Conservation (phyloP, 2,797 vertebrate species). For the Oreonectes daqikongensis region DNA sequence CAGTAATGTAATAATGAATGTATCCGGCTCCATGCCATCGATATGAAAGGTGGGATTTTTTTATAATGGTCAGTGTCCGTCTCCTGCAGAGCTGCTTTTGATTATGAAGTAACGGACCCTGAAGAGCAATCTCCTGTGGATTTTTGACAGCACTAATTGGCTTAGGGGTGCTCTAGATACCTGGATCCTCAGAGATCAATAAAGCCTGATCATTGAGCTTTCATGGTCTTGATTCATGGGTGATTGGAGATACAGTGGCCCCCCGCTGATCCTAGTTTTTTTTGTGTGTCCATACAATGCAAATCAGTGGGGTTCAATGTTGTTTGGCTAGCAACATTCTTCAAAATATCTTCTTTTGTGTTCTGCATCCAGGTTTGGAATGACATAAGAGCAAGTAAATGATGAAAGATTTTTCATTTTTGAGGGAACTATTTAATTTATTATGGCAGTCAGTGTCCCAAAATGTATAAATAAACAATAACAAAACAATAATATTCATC, state of each 20-base stretch:
- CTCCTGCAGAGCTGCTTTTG: constrained; percentile 27
- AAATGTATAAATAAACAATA: not conserved
- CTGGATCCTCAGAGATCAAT: constrained; percentile 51
- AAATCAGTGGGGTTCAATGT: too few species aligned
- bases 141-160: constrained; percentile 49
- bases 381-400: too few species aligned
- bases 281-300: too few species aligned
- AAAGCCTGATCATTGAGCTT: constrained; percentile 37
- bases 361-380: too few species aligned
- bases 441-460: too few species aligned
- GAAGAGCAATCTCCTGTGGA: constrained; percentile 35
- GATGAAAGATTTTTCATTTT: too few species aligned
- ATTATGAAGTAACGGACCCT: constrained; percentile 35
- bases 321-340: too few species aligned
- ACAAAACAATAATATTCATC: not conserved
- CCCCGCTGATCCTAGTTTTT: too few species aligned
- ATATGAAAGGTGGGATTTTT: constrained; percentile 27
- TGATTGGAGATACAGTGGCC: constrained; percentile 17
- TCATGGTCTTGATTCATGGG: constrained; percentile 43
- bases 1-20: constrained; percentile 47
- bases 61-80: constrained; percentile 34
- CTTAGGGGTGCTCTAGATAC: constrained; percentile 37
- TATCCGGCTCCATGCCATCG: constrained; percentile 42
- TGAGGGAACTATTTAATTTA: too few species aligned
- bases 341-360: too few species aligned